Evolutionary conservation across 2,888 invertebrate species (phyloP), one percentile per base, ranked within the genome.

Genomic region (Sycophila texana): DNA sequence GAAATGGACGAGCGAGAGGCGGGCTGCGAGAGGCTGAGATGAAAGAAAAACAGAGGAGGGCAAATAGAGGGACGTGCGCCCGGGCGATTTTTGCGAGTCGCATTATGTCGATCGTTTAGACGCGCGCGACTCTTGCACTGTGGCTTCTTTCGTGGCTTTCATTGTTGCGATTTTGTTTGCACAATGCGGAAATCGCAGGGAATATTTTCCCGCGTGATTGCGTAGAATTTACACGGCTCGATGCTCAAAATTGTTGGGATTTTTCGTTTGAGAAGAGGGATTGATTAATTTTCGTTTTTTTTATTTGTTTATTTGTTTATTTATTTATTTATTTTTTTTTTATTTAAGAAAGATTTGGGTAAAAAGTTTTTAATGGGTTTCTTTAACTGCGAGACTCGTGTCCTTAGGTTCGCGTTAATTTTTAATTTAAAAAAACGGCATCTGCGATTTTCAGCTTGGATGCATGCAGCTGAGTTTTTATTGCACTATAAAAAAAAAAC

Each of bases 21-120:
- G 47, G 4, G 13, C n/a, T n/a, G n/a, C 20, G 20, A 2, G 20
- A 5, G 18, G n/a, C 20, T 18, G 51, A 20, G n/a, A 20, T 47
- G 20, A 51, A 51, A 66, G 14, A 18, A 49, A 51, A 22, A 16
- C 22, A 66, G 66, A 20, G 39, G 51, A 49, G 51, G 22, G 66
- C 51, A 66, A 66, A 66, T 66, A 49, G 51, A 14, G 66, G 5
- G 18, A 66, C 13, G 26, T 26, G 30, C 26, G 26, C n/a, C n/a
- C n/a, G 61, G 30, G 39, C 47, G 63, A 63, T 63, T 63, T 63
- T 18, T 2, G 63, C 39, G 12, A 39, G n/a, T 7, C 30, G 30
- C 26, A 26, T 26, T 26, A 26, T 26, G 3, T 26, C 39, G 39
- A 39, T 63, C 39, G 47, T 16, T 16, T 63, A 12, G 63, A 2